Conservation (phyloP, 2,113 vertebrate genomes). For the Psettodes erumei region DNA sequence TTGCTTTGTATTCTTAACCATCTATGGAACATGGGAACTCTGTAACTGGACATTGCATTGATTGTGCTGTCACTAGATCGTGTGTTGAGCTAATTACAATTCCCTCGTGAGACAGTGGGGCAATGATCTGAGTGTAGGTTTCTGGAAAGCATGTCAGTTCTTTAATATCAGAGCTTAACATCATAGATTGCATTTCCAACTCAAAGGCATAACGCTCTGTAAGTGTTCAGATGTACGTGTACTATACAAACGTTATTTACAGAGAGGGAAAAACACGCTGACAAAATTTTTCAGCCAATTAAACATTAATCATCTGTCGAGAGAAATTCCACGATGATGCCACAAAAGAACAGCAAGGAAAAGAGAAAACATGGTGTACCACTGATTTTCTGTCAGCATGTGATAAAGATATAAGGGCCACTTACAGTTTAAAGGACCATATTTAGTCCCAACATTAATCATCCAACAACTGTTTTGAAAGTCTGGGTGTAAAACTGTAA, state of each 20-base stretch:
- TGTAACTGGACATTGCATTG: conserved; percentile 39
- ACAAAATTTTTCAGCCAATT: conserved; percentile 3
- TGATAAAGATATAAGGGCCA: not conserved
- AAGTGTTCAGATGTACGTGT: not conserved
- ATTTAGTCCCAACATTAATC: not conserved
- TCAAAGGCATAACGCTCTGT: conserved; percentile 1
- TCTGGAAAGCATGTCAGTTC: conserved; percentile 39
- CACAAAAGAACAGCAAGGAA: not conserved
- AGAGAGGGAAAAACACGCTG: not conserved
- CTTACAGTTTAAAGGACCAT: not conserved
- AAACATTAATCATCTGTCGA: conserved; percentile 7
- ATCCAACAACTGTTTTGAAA: not conserved
- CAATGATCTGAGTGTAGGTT: conserved; percentile 39
- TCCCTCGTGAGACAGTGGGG: conserved; percentile 27
- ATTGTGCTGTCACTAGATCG: conserved; percentile 34
- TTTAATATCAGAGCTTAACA: conserved; percentile 25
- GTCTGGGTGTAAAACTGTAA: not conserved
- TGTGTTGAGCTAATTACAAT: conserved; percentile 36
- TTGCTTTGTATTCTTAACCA: conserved; percentile 1
- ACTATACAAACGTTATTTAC: conserved; percentile 10
- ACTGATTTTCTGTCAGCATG: not conserved
- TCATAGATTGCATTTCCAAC: conserved; percentile 24
- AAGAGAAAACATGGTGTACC: not conserved
- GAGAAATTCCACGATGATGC: not conserved
- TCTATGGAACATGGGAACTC: not conserved